These are phyloP conservation scores for Vireo griseus DNA, from an alignment of 2,797 vertebrate genomes.

Conservation along the genomic window DNA sequence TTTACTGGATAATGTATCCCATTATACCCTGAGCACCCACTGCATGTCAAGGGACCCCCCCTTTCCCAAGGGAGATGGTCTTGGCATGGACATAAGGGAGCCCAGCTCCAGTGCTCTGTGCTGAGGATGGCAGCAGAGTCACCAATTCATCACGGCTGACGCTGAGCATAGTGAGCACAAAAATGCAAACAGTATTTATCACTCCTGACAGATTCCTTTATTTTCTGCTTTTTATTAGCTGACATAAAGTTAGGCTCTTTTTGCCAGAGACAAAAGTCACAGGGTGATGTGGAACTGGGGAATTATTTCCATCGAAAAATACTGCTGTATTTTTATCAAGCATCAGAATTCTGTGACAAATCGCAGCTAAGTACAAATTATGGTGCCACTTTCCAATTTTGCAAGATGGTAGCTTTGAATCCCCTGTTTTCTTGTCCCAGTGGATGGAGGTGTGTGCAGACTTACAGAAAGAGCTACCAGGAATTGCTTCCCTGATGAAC, in stretches of 20 bases:
- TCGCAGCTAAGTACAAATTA: not conserved
- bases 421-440: not conserved
- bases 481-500: not conserved
- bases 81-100: not conserved
- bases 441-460: not conserved
- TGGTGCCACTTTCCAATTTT: not conserved
- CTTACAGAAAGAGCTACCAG: not conserved
- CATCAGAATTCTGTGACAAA: not conserved
- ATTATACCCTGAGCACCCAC: not conserved
- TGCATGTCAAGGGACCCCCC: not conserved
- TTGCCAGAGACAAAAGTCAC: not conserved
- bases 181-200: constrained; percentile 1
- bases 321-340: not conserved
- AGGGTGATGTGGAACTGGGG: not conserved
- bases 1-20: not conserved
- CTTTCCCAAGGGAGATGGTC: not conserved
- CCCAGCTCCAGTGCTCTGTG: not conserved
- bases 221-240: constrained; percentile 40
- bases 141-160: not conserved
- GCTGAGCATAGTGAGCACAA: not conserved
- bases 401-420: not conserved
- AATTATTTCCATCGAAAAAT: not conserved
- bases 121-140: not conserved
- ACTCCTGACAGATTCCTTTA: not conserved
- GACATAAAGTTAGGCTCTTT: not conserved